Percentiles rank a stretch among this genome's conserved stretches.
Conservation (phyloP, 2,888 invertebrate species). For the Agrochola lychnidis region DNA sequence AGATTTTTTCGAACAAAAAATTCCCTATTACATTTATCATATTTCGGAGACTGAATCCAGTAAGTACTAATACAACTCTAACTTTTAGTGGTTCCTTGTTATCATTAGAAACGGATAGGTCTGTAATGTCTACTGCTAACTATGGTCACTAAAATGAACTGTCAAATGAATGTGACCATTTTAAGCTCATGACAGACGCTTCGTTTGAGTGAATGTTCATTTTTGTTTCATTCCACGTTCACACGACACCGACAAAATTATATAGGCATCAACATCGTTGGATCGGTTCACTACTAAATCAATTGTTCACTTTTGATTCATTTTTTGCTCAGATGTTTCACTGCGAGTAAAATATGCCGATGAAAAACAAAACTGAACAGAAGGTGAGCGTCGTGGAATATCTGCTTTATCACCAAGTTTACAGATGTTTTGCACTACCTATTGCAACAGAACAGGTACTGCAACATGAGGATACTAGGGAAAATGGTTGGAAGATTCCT, state of each 20-base stretch:
- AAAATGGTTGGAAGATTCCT: too few species aligned
- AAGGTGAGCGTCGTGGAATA: background rate
- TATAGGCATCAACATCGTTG: background rate
- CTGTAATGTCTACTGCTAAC: too few species aligned
- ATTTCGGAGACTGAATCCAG: background rate
- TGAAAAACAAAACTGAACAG: too few species aligned
- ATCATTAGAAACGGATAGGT: background rate
- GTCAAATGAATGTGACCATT: too few species aligned
- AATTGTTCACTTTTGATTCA: background rate
- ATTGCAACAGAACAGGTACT: too few species aligned
- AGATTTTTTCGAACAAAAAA: constrained; percentile 21
- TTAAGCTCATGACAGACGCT: background rate
- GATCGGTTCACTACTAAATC: background rate
- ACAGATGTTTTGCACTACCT: too few species aligned
- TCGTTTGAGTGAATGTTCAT: background rate
- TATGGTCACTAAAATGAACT: background rate
- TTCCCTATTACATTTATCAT: constrained; percentile 20
- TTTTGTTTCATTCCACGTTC: background rate
- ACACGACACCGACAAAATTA: background rate
- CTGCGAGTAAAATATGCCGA: background rate
- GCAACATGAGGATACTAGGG: too few species aligned
- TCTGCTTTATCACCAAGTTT: background rate
- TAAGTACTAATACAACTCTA: background rate
- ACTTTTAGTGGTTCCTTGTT: background rate
- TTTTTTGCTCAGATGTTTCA: background rate